Evolutionary conservation across 2,797 vertebrate genomes (phyloP).

Genomic region (Rhinella marina): DNA sequence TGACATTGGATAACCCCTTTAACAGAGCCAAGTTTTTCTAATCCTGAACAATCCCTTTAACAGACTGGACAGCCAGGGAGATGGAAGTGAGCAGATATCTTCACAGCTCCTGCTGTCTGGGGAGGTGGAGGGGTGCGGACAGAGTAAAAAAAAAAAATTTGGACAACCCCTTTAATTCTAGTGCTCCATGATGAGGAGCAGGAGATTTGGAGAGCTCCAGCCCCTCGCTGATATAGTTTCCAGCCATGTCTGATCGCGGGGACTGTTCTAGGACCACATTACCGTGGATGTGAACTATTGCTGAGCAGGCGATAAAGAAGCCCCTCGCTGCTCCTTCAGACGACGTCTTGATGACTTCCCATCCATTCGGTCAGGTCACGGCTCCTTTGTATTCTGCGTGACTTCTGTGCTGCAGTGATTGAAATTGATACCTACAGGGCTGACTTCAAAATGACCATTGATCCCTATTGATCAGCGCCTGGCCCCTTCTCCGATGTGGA

Average conservation of each 20-base stretch:
- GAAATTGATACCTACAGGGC: not conserved
- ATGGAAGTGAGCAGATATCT: no score
- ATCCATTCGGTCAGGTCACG: not conserved
- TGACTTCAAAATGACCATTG: not conserved
- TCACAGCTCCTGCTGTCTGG: no score
- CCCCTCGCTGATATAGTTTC: no score
- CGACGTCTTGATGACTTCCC: not conserved
- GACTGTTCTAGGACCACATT: not conserved
- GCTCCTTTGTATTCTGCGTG: conserved; percentile 11
- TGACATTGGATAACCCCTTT: no score
- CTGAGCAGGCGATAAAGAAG: not conserved
- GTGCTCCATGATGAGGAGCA: no score
- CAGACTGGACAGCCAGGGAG: no score
- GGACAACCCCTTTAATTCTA: no score
- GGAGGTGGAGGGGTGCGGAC: no score
- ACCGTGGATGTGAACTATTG: not conserved
- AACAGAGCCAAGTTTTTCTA: no score
- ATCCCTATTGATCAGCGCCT: conserved; percentile 6
- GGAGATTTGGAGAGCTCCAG: no score
- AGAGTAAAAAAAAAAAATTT: no score
- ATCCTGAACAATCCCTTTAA: no score
- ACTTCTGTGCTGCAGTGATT: not conserved
- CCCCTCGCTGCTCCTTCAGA: not conserved
- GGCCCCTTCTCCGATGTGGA: not conserved
- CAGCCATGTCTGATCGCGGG: not conserved